Conservation (phyloP, 92 coral and sea anemone genomes). For the Palythoa caribaeorum region DNA sequence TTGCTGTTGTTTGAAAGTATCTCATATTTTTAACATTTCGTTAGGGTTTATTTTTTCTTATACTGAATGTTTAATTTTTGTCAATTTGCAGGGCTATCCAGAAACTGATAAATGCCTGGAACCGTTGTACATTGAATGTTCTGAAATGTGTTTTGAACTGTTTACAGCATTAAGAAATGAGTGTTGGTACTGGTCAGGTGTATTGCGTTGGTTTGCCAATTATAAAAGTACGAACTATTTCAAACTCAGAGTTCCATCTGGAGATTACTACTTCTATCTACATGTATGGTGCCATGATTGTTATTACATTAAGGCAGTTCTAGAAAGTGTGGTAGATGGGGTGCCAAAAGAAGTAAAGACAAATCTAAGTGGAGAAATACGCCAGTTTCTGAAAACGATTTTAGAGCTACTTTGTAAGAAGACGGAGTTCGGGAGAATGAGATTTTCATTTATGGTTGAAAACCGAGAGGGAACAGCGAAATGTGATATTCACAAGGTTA, state of each 20-base stretch:
- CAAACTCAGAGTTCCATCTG: background rate
- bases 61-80: too few relatives aligned
- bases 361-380: too few relatives aligned
- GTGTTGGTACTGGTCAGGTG: constrained; percentile 1
- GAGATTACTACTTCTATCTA: background rate
- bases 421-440: background rate
- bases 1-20: too few relatives aligned
- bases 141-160: too few relatives aligned
- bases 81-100: too few relatives aligned
- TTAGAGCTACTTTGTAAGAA: background rate
- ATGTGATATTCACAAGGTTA: background rate
- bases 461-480: too few relatives aligned
- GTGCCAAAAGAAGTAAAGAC: background rate
- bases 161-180: background rate
- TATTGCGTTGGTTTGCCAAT: background rate
- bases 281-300: background rate
- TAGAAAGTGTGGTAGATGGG: background rate
- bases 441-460: background rate
- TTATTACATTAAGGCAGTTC: background rate
- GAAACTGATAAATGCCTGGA: too few relatives aligned
- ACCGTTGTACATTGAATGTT: too few relatives aligned
- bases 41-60: too few relatives aligned
- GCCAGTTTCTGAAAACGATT: constrained; percentile 15
- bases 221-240: background rate
- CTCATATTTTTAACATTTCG: too few relatives aligned